These are phyloP conservation scores for Epizoanthus scotinus DNA, from an alignment of 92 coral and sea anemone species.

Conservation along the genomic window DNA sequence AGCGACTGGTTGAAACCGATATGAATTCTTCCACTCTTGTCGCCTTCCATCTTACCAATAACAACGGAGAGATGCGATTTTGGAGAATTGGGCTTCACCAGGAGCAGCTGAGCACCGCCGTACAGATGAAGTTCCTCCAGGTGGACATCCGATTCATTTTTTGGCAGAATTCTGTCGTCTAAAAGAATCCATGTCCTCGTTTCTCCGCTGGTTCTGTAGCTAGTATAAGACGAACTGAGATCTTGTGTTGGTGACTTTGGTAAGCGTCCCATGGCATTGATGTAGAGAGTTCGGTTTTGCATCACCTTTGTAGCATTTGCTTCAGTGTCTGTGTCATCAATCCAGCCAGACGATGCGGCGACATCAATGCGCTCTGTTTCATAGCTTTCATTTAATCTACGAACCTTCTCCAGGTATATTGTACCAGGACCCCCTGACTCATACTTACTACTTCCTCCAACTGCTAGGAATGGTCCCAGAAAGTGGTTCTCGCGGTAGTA, in stretches of 20 bases:
- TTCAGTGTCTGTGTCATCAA: not conserved
- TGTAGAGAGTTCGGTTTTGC: conserved; percentile 60
- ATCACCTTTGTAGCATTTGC: not conserved
- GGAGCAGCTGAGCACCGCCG: conserved; percentile 69
- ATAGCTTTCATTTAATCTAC: conserved; percentile 51
- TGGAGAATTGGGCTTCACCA: conserved; percentile 53
- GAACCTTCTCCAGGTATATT: conserved; percentile 62
- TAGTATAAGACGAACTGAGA: conserved; percentile 58
- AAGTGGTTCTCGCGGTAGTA: conserved; percentile 64
- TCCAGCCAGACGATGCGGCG: conserved; percentile 49
- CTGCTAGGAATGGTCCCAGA: conserved; percentile 61
- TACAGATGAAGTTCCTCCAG: conserved; percentile 65
- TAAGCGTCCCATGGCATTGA: conserved; percentile 63
- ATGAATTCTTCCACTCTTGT: conserved; percentile 55
- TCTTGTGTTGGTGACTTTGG: conserved; percentile 55
- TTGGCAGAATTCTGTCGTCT: conserved; percentile 35
- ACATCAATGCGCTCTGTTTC: conserved; percentile 51
- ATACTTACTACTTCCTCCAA: conserved; percentile 60
- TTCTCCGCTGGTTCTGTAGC: conserved; percentile 43
- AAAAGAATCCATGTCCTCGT: conserved; percentile 62
- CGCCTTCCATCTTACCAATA: conserved; percentile 65
- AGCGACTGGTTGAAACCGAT: conserved; percentile 66
- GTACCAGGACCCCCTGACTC: conserved; percentile 78
- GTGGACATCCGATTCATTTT: conserved; percentile 55
- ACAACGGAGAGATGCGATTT: conserved; percentile 44